These are phyloP conservation scores for Brotula barbata DNA, from an alignment of 2,797 vertebrate species.

Conservation along the genomic window DNA sequence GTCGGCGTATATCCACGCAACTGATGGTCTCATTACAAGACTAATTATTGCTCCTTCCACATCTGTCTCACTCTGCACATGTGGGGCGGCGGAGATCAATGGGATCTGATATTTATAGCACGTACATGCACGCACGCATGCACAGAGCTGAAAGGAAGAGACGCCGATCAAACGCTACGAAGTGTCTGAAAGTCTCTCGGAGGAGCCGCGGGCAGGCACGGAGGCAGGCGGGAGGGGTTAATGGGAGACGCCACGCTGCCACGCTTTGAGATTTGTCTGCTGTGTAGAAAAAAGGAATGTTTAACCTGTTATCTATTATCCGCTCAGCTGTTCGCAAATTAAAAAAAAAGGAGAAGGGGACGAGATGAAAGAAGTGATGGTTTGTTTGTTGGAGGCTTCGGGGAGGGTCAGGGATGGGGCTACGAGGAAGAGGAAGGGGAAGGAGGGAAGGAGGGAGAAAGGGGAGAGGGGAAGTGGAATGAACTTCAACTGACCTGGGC, in stretches of 20 bases:
- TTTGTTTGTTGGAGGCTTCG: conserved; percentile 46
- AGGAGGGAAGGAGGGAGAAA: background rate
- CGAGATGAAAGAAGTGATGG: conserved; percentile 38
- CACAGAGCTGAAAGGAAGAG: conserved; percentile 33
- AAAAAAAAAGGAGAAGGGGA: conserved; percentile 2
- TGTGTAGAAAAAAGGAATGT: conserved; percentile 37
- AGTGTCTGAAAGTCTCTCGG: conserved; percentile 45
- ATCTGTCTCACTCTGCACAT: conserved; percentile 48
- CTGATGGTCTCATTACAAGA: conserved; percentile 65
- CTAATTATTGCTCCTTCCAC: conserved; percentile 68
- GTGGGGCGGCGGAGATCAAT: conserved; percentile 53
- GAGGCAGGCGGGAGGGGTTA: conserved; percentile 64
- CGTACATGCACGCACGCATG: conserved; percentile 7
- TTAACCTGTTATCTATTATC: conserved; percentile 51
- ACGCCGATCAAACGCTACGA: conserved; percentile 66
- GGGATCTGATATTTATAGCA: conserved; percentile 46
- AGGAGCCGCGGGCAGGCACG: conserved; percentile 40
- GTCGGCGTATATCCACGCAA: conserved; percentile 66
- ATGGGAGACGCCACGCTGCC: conserved; percentile 44
- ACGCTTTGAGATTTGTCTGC: conserved; percentile 46
- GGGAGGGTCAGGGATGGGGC: conserved; percentile 43
- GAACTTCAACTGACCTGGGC: conserved; percentile 51
- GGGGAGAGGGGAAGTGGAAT: conserved; percentile 3
- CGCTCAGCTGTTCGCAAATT: conserved; percentile 25
- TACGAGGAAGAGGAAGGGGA: conserved; percentile 34